Base-by-base conservation (phyloP, 2,797 vertebrate species). In the Apodemus agrarius region DNA sequence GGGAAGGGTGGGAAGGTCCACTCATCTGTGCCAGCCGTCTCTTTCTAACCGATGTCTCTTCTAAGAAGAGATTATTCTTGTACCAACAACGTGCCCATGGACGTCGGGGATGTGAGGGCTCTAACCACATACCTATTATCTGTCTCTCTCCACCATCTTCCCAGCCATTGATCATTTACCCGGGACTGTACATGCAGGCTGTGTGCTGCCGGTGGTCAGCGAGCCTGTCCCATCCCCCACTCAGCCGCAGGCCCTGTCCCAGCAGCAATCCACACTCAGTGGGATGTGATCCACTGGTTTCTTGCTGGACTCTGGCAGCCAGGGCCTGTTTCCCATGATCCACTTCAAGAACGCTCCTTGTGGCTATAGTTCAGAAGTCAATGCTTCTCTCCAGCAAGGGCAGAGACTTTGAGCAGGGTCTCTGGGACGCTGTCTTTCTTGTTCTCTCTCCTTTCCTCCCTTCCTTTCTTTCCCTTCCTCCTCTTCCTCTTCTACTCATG, bases 221-320 rank as follows among this genome's bases (percentile, higher is more conserved):
- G 67, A 29, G 10, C 40, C 31, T 14, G 46, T 17, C 54, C 83
- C 37, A n/a, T 31, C 49, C 61, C 26, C 29, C 1, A 9, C 8
- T 34, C 37, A 19, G 34, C 59, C 37, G 34, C 4, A 3, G 21
- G 72, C 43, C 72, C 11, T 0, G 1, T n/a, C 24, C 9, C 3
- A 3, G 63, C 11, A 46, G 37, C 4, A 0, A 0, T 3, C 19
- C 7, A 37, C 10, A 31, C 22, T 59, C 37, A 37, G 43, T 2
- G 49, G 17, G n/a, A 24, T 1, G 1, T 8, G 21, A 31, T 6
- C 67, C 8, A 13, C 46, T 52, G 5, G 74, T 0, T n/a, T 72
- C 61, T 1, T 1, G 8, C 79, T 54, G 59, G 93, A 52, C n/a
- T 84, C 69, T 0, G 0, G 43, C 26, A n/a, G 12, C 37, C 1